These are phyloP conservation scores for Acanthis flammea DNA, from an alignment of 2,797 vertebrate genomes.

Conservation along the genomic window DNA sequence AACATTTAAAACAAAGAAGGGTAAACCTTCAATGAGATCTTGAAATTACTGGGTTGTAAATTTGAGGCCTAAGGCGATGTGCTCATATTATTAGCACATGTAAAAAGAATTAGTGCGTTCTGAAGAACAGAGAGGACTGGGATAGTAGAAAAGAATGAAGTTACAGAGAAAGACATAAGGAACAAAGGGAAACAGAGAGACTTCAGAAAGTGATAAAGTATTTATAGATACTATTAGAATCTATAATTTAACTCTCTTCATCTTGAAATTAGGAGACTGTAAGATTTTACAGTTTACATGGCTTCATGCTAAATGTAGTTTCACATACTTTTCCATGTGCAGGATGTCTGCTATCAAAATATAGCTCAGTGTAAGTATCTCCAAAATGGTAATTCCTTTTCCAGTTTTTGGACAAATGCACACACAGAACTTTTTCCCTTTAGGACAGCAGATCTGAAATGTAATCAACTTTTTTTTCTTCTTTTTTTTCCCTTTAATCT, in stretches of 20 bases:
- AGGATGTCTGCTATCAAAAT: conserved; percentile 39
- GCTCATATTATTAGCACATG: conserved; percentile 60
- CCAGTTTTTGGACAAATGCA: background rate
- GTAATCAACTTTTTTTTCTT: background rate
- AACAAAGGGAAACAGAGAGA: conserved; percentile 50
- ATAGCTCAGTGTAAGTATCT: background rate
- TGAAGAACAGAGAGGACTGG: background rate
- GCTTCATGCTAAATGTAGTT: conserved; percentile 25
- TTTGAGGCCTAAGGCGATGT: conserved; percentile 30
- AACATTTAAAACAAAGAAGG: conserved; percentile 54
- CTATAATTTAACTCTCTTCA: conserved; percentile 63
- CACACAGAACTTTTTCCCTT: background rate
- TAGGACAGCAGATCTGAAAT: background rate
- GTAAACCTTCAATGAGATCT: conserved; percentile 35
- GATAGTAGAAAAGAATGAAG: background rate
- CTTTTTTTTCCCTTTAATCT: background rate
- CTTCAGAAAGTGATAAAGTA: conserved; percentile 59
- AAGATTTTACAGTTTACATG: conserved; percentile 45
- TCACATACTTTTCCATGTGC: background rate
- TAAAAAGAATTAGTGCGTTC: conserved; percentile 33
- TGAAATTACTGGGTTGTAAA: conserved; percentile 55
- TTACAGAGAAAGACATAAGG: conserved; percentile 4
- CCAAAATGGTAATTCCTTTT: conserved; percentile 25
- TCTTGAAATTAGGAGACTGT: conserved; percentile 45
- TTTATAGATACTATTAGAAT: conserved; percentile 30